Evolutionary conservation across 2,113 vertebrate species (phyloP), one percentile per base, ranked within the genome.

Genomic region (Mesoclemmys tuberculata): DNA sequence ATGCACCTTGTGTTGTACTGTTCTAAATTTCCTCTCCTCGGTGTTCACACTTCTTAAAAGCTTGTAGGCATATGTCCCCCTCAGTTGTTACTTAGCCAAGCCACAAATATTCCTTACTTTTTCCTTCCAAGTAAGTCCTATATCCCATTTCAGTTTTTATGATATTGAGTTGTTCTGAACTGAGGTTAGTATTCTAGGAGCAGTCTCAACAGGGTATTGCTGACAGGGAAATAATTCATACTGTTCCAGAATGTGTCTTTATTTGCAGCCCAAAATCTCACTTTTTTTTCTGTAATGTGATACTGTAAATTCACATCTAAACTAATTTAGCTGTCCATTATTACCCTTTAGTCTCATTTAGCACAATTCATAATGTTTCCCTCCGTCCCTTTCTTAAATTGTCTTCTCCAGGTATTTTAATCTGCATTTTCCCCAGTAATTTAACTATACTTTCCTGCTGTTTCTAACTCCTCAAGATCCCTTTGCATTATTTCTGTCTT

Each of bases 151-250:
- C 27, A 82, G 16, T 41, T 26, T 18, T 55, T 55, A 44, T 90
- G 71, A 77, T 89, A 84, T 7, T 58, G 48, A 55, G 21, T 19
- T 85, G 92, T 91, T 92, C 52, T 84, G 95, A 80, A 48, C 88
- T 96, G 81, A 54, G 27, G 87, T 21, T 49, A 86, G 14, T 84
- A 19, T 87, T 96, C 26, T 79, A 90, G 80, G 35, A 90, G 51
- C 18, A 71, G 41, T 79, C n/a, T 75, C 46, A 83, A 22, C 52
- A 93, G 46, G 46, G 84, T 46, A 93, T 82, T 27, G 83, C 31
- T 61, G 38, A 84, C 84, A 24, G 90, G 68, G 31, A 58, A 64
- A 35, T 64, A 64, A 31, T 64, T 5, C 31, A 64, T 6, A 35
- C 14, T 64, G 58, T 12, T 58, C 27, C 56, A 58, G 56, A 58